Percentiles rank a stretch among this genome's conserved stretches.
phyloP scores from a whole-genome alignment of 1,140 invertebrate species.

The Penaeus indicus region DNA sequence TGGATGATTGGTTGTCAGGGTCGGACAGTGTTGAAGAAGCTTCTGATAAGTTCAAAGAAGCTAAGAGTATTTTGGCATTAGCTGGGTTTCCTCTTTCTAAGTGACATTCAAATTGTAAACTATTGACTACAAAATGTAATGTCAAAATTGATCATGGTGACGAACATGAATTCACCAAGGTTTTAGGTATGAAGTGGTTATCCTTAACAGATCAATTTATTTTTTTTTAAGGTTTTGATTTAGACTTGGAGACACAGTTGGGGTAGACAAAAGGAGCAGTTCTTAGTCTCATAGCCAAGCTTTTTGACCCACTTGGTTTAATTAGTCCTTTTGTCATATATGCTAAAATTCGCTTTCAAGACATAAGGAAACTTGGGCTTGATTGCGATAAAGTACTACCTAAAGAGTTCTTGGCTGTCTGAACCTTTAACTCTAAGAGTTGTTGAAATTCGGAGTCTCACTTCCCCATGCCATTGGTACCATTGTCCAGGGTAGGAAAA shows the following conservation, averaged over 20 bases:
- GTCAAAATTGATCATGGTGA: neutral
- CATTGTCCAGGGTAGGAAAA: conserved; percentile 28
- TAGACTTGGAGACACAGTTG: neutral
- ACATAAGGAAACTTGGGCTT: conserved; percentile 41
- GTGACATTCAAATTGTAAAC: neutral
- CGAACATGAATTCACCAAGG: neutral
- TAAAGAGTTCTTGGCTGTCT: neutral
- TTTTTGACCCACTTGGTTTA: conserved; percentile 36
- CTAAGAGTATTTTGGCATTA: no score
- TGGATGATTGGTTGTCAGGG: no score
- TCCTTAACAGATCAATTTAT: conserved; percentile 3
- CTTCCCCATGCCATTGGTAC: conserved; percentile 1
- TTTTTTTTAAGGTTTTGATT: neutral
- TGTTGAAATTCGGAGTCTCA: conserved; percentile 16
- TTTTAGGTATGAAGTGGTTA: conserved; percentile 23
- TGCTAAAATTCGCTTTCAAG: conserved; percentile 41
- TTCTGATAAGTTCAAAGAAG: no score
- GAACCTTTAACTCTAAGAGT: neutral
- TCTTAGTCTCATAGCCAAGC: conserved; percentile 16
- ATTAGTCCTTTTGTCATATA: conserved; percentile 28
- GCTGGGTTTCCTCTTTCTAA: neutral
- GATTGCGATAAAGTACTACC: conserved; percentile 24
- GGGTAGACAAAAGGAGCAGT: conserved; percentile 20
- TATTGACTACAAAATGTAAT: neutral
- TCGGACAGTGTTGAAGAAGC: no score